These are phyloP conservation scores for Esox lucius DNA, from an alignment of 2,797 vertebrate genomes.

Conservation along the genomic window DNA sequence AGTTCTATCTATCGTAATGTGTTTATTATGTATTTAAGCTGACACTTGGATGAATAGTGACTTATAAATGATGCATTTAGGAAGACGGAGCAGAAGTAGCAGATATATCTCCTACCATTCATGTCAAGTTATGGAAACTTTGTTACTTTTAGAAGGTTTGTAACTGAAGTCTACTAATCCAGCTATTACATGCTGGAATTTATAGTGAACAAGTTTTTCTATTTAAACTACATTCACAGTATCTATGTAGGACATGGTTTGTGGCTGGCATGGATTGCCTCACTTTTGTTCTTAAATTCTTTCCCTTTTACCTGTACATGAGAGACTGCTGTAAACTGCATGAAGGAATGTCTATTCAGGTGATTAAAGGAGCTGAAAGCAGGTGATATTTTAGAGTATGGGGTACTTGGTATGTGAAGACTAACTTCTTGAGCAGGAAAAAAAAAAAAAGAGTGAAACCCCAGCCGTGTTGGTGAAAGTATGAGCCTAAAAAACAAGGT, in stretches of 20 bases:
- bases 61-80: background rate
- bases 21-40: background rate
- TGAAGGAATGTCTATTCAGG: constrained; percentile 68
- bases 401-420: constrained; percentile 65
- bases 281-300: constrained; percentile 57
- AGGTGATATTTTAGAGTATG: constrained; percentile 70
- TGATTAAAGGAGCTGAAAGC: constrained; percentile 71
- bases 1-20: background rate
- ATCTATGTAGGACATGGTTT: constrained; percentile 23
- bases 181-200: constrained; percentile 8
- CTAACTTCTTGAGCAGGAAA: constrained; percentile 49
- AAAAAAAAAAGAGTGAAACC: constrained; percentile 35
- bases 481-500: constrained; percentile 40
- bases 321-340: constrained; percentile 68
- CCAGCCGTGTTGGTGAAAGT: constrained; percentile 55
- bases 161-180: constrained; percentile 4
- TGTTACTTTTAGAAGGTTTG: constrained; percentile 5
- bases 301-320: constrained; percentile 58
- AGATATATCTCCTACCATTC: background rate
- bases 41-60: background rate
- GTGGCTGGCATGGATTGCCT: constrained; percentile 55
- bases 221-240: background rate
- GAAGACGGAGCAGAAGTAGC: background rate
- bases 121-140: background rate
- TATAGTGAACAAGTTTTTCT: constrained; percentile 1